Evolutionary conservation across 2,113 vertebrate species (phyloP).

Genomic region (Pterocles gutturalis): DNA sequence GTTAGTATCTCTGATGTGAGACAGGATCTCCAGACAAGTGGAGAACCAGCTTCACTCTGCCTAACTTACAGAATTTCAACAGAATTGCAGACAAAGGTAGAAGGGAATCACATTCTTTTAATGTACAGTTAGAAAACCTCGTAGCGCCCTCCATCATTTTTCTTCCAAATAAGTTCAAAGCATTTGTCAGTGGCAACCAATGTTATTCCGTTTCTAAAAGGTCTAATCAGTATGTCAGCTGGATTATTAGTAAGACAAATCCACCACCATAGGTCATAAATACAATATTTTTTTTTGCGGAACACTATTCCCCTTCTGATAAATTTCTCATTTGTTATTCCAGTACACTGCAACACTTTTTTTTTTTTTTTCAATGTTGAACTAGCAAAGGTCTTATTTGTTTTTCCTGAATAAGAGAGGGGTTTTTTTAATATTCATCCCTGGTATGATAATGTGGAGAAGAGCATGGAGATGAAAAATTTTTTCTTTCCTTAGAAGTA

Average conservation of each 20-base stretch:
- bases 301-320: neutral
- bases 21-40: neutral
- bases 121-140: neutral
- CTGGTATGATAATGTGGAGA: neutral
- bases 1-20: neutral
- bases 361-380: neutral
- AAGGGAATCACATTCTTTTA: neutral
- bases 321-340: constrained; percentile 15
- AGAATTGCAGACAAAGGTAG: neutral
- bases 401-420: neutral
- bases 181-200: neutral
- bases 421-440: neutral
- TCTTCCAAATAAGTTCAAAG: neutral
- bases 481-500: constrained; percentile 22
- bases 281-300: neutral
- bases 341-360: neutral
- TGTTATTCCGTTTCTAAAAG: neutral
- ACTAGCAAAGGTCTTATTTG: constrained; percentile 23
- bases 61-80: neutral
- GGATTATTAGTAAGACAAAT: constrained; percentile 27
- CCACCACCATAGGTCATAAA: neutral
- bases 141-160: neutral
- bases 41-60: neutral
- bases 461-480: constrained; percentile 33
- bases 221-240: neutral